Percentiles rank a stretch among this genome's conserved stretches.
Evolutionary conservation across 2,113 vertebrate species (phyloP).

Genomic region (Columba janthina): DNA sequence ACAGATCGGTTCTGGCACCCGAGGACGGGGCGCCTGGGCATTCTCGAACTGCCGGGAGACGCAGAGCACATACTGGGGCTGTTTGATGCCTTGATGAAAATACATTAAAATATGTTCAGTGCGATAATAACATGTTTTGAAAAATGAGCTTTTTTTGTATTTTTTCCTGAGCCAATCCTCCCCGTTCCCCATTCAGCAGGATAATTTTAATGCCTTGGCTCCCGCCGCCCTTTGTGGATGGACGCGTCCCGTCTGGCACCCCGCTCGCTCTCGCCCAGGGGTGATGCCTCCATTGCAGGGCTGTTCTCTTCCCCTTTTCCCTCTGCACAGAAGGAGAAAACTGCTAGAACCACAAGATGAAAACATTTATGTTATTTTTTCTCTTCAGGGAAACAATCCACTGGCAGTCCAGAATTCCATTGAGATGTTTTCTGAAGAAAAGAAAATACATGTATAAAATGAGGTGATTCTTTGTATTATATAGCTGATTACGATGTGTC

Average conservation of each 20-base stretch:
- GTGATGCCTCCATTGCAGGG: neutral
- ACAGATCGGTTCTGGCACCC: slow-evolving; percentile 59
- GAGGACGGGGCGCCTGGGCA: slow-evolving; percentile 36
- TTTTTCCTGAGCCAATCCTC: neutral
- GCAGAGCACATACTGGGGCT: neutral
- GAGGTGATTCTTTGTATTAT: neutral
- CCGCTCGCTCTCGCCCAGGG: neutral
- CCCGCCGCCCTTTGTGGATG: neutral
- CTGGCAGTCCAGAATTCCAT: neutral
- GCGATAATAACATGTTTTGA: neutral
- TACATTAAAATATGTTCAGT: neutral
- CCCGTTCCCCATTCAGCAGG: neutral
- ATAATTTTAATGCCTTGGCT: neutral
- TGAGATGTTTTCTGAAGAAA: neutral
- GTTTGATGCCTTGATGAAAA: neutral
- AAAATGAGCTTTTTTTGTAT: neutral
- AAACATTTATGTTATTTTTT: neutral
- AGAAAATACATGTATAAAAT: neutral
- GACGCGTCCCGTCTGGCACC: neutral
- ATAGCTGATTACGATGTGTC: neutral
- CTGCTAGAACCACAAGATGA: neutral
- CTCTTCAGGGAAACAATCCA: neutral
- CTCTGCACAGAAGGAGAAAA: neutral
- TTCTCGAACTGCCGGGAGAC: slow-evolving; percentile 37
- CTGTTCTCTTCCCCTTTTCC: neutral